phyloP scores from a whole-genome alignment of 2,888 invertebrate species.

The Andrena bicolor region DNA sequence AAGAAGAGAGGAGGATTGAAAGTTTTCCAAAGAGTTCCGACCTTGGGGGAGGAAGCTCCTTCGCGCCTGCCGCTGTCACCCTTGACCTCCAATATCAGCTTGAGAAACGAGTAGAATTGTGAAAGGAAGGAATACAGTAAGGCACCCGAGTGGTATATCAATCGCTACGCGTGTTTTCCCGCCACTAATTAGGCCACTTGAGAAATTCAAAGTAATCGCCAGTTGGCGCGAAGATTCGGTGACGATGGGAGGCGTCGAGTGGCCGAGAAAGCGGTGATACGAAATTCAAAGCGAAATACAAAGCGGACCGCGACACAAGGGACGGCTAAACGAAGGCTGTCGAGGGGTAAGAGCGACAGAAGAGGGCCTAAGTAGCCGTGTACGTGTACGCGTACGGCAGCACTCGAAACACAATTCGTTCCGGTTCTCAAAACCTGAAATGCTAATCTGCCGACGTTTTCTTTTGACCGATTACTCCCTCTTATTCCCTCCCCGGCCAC shows the following conservation, averaged over 20 bases:
- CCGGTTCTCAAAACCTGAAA: constrained; percentile 71
- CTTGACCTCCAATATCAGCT: background rate
- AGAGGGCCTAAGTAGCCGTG: constrained; percentile 57
- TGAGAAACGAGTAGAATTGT: background rate
- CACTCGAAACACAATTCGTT: constrained; percentile 77
- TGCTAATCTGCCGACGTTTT: constrained; percentile 76
- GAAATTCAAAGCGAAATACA: constrained; percentile 25
- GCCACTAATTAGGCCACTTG: too few species aligned
- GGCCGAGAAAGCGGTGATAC: constrained; percentile 33
- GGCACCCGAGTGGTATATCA: background rate
- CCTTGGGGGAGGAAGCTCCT: constrained; percentile 9
- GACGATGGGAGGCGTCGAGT: constrained; percentile 1
- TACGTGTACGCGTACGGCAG: constrained; percentile 38
- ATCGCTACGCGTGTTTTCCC: too few species aligned
- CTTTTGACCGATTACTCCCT: constrained; percentile 58
- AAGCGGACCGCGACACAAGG: constrained; percentile 27
- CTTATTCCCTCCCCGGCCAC: constrained; percentile 29
- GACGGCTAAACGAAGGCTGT: constrained; percentile 36
- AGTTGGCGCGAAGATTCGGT: background rate
- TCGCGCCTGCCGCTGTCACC: constrained; percentile 1
- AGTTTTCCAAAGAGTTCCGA: constrained; percentile 48
- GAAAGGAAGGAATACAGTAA: background rate
- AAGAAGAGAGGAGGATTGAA: constrained; percentile 41
- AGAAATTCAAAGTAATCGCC: background rate
- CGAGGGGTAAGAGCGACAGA: constrained; percentile 40